Percentiles rank a stretch among this genome's conserved stretches.
Evolutionary conservation across 2,888 invertebrate species (phyloP).

Genomic region (Hofmannophila pseudospretella): DNA sequence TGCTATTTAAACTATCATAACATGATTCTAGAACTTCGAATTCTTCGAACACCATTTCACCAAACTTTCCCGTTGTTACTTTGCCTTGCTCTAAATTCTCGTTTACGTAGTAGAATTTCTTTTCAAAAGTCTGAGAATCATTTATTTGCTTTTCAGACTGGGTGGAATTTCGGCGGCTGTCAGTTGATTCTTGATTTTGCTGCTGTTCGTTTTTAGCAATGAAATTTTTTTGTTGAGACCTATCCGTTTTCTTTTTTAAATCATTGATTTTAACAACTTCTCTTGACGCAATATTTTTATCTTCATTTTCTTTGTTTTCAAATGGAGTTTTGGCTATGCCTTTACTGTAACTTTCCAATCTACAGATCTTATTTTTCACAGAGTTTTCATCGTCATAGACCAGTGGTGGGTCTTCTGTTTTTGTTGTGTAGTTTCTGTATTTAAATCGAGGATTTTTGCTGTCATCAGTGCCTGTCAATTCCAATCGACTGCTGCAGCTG

Average conservation of each 20-base stretch:
- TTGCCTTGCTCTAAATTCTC: constrained; percentile 78
- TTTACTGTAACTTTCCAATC: constrained; percentile 71
- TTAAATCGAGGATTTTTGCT: constrained; percentile 65
- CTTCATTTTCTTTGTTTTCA: constrained; percentile 51
- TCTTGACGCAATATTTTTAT: constrained; percentile 33
- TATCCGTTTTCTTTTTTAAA: constrained; percentile 22
- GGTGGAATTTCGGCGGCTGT: constrained; percentile 24
- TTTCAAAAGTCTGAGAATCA: constrained; percentile 64
- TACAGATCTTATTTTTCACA: constrained; percentile 71
- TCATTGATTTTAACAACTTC: constrained; percentile 23
- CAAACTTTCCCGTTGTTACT: constrained; percentile 79
- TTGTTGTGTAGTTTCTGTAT: constrained; percentile 52
- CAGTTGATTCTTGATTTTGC: constrained; percentile 25
- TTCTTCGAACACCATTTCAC: constrained; percentile 92
- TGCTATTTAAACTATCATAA: constrained; percentile 79
- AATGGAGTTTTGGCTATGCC: constrained; percentile 66
- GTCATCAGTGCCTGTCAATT: constrained; percentile 84
- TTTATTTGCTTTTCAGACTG: constrained; percentile 37
- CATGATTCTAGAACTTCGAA: constrained; percentile 83
- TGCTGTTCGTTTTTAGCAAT: constrained; percentile 27
- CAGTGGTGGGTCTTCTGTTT: constrained; percentile 62
- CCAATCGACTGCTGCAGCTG: constrained; percentile 90
- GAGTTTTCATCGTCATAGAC: constrained; percentile 67
- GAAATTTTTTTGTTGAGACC: constrained; percentile 20
- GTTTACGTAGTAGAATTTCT: constrained; percentile 80